Evolutionary conservation across 2,888 invertebrate species (phyloP), one percentile per base, ranked within the genome.

Genomic region (Lottia scabra): DNA sequence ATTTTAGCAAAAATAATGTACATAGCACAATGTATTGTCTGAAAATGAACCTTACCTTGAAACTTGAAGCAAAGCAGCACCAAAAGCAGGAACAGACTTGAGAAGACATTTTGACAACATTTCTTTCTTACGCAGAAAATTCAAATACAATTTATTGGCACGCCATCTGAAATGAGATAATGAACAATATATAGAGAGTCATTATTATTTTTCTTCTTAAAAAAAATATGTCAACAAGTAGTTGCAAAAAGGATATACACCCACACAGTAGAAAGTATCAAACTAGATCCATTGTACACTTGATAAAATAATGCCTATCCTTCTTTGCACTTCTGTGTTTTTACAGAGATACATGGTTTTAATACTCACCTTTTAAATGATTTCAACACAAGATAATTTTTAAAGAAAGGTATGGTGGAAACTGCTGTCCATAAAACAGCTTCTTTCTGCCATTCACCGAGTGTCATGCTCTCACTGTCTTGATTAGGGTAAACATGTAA

Each of bases 401-500:
- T 87, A 80, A 88, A 89, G 84, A 89, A 88, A 5, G 88, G 87
- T 64, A 89, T 88, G 26, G 76, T 71, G 10, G 84, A 81, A 27
- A 85, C 79, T 19, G 89, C 88, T 30, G 80, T 83, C 85, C 86
- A 88, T 44, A 89, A 74, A 12, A 88, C 88, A n/a, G 89, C 87
- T 69, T 89, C 84, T 67, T 84, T 78, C 77, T 87, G 87, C 89
- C 89, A 89, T 43, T 88, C 88, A 8, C 85, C 83, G 69, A 89
- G 80, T 10, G 84, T 82, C 75, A 85, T 73, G 74, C 81, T 85
- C 77, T 88, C 88, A 12, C 84, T 78, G 6, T 85, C 85, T 44
- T 81, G 82, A 65, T 86, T 83, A 5, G 83, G 81, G 48, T 83
- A 80, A 15, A 89, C 86, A 72, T 87, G 87, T n/a, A 89, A 81